phyloP scores from a whole-genome alignment of 1,140 invertebrate species.

The Euborellia annulipes region DNA sequence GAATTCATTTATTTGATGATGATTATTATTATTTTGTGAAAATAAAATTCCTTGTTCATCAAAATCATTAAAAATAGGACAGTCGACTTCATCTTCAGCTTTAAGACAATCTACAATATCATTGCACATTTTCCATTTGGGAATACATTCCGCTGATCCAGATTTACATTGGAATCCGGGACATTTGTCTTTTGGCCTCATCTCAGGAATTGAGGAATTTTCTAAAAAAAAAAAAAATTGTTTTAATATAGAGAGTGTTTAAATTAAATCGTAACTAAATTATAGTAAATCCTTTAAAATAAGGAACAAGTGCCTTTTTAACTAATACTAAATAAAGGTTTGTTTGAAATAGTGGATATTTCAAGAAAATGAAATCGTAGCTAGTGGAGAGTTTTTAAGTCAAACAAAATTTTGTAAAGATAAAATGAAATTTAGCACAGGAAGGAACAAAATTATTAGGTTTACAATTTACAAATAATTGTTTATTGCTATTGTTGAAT shows the following conservation, averaged over 20 bases:
- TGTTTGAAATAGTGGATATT: background rate
- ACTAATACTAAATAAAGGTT: background rate
- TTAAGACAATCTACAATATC: conserved; percentile 53
- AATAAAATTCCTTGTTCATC: too few relatives aligned
- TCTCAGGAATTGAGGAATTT: conserved; percentile 26
- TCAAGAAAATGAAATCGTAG: background rate
- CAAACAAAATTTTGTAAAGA: too few relatives aligned
- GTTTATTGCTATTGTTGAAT: too few relatives aligned
- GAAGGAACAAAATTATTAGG: too few relatives aligned
- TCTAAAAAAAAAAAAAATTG: conserved; percentile 26
- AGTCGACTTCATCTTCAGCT: conserved; percentile 67
- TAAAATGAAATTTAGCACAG: too few relatives aligned
- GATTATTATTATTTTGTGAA: too few relatives aligned
- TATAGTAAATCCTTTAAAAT: background rate
- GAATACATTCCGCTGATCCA: conserved; percentile 43
- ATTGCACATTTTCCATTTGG: conserved; percentile 45
- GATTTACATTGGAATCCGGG: conserved; percentile 47
- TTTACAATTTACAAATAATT: too few relatives aligned
- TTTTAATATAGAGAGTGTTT: too few relatives aligned
- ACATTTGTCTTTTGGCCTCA: conserved; percentile 40
- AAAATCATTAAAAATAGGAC: too few relatives aligned
- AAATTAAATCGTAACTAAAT: background rate
- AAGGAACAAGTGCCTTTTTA: background rate
- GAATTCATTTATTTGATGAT: too few relatives aligned
- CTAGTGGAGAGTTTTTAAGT: background rate